Evolutionary conservation across 2,888 invertebrate species (phyloP).

Genomic region (Hybos culiciformis): DNA sequence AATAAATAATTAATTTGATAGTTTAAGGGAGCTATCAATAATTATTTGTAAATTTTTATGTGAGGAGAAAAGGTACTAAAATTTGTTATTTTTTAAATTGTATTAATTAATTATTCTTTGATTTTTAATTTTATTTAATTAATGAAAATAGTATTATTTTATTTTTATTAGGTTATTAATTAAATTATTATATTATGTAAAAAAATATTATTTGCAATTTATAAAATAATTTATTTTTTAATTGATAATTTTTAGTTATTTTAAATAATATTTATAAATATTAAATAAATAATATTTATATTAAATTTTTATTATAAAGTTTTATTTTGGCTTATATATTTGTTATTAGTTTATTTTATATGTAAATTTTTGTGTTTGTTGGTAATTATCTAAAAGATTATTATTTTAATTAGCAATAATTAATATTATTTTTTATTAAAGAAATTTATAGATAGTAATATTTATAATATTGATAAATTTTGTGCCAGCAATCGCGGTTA

Average conservation of each 20-base stretch:
- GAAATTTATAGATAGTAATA: slow-evolving; percentile 47
- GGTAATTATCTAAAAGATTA: slow-evolving; percentile 35
- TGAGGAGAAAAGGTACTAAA: too few species aligned
- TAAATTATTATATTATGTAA: too few species aligned
- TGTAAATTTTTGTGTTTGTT: slow-evolving; percentile 39
- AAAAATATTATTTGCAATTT: too few species aligned
- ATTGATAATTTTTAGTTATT: slow-evolving; percentile 3
- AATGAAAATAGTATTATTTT: too few species aligned
- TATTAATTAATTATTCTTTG: too few species aligned
- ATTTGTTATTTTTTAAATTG: too few species aligned
- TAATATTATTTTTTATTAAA: slow-evolving; percentile 44
- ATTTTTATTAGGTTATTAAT: too few species aligned
- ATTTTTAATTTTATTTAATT: too few species aligned
- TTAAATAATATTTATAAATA: background rate
- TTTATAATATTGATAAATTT: slow-evolving; percentile 45
- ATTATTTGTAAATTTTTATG: too few species aligned
- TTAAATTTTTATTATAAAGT: slow-evolving; percentile 35
- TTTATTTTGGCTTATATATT: slow-evolving; percentile 39
- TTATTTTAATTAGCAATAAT: slow-evolving; percentile 34
- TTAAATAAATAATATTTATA: background rate
- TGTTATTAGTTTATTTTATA: slow-evolving; percentile 42
- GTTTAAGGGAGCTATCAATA: too few species aligned
- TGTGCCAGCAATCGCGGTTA: slow-evolving; percentile 62
- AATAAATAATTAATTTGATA: too few species aligned
- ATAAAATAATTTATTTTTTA: too few species aligned